Base-by-base conservation (phyloP, 2,113 vertebrate genomes). In the Aspiorhynchus laticeps region DNA sequence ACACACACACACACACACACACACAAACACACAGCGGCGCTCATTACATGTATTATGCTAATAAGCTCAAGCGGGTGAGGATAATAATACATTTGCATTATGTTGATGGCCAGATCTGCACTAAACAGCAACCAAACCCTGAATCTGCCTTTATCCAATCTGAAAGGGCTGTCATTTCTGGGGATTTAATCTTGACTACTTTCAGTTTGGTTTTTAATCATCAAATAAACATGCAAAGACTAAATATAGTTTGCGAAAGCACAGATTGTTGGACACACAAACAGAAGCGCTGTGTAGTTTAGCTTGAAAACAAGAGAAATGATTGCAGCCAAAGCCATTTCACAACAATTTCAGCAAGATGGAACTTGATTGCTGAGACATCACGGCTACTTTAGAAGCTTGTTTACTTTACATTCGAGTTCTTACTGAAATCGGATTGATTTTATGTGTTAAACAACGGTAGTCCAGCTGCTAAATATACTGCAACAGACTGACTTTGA, bases 41-140 rank as follows among this genome's bases (percentile, higher is more conserved):
- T 71, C 33, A 36, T 71, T 71, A 71, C 67, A 71, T 21, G 33
- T 71, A 24, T 38, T 71, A 71, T 71, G 33, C 67, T 71, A 71
- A 38, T 71, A 71, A 71, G 8, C 33, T 71, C 17, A 36, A 7
- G 67, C 67, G 1, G 19, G 17, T 71, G 33, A 38, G 17, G 17
- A 36, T 38, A 4, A 38, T 1, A 71, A 71, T 38, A 21, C 4
- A 38, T 71, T 71, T 38, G 67, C 65, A 71, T 71, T 71, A 24
- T 5, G 33, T 38, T 71, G 33, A 71, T 21, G 67, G 7, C 67
- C 67, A 71, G 67, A 71, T 71, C 33, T 4, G 10, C 19, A 5
- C 19, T 38, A 38, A 71, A 71, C 21, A 21, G 67, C 31, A 71
- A 11, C 33, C 33, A 24, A 71, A 21, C 33, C 43, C 10, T 46